phyloP scores from a whole-genome alignment of 2,888 invertebrate genomes.

The Drosophila histrio region DNA sequence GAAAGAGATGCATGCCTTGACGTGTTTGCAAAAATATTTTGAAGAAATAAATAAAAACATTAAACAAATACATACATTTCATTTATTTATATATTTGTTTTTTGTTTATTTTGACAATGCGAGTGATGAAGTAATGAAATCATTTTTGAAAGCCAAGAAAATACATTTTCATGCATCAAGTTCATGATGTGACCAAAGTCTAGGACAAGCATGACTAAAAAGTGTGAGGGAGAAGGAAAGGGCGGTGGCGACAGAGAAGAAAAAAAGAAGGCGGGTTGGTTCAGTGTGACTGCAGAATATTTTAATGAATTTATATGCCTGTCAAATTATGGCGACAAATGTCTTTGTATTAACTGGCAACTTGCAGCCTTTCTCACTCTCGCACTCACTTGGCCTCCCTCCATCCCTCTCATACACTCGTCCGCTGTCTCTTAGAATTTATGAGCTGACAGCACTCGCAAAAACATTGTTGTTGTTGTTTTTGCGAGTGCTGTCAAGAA shows the following conservation, averaged over 20 bases:
- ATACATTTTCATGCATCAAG: conserved; percentile 70
- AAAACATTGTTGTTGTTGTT: too few relatives aligned
- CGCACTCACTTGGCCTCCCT: not conserved
- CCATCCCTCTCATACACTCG: not conserved
- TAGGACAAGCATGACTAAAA: conserved; percentile 11
- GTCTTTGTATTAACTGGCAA: conserved; percentile 54
- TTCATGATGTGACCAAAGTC: conserved; percentile 50
- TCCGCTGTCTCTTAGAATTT: conserved; percentile 23
- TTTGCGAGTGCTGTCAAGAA: too few relatives aligned
- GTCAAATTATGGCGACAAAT: conserved; percentile 68
- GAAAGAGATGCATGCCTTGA: conserved; percentile 44
- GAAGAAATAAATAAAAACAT: conserved; percentile 52
- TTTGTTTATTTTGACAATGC: conserved; percentile 56
- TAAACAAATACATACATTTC: conserved; percentile 24
- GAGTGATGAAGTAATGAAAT: conserved; percentile 72
- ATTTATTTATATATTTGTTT: conserved; percentile 20
- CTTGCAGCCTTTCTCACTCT: not conserved
- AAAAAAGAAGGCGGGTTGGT: not conserved
- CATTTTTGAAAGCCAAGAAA: conserved; percentile 55
- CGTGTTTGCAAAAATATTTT: conserved; percentile 72
- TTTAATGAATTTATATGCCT: conserved; percentile 63
- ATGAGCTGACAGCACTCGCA: conserved; percentile 36
- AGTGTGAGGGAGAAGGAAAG: not conserved
- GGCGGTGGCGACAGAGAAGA: not conserved
- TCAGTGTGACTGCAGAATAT: conserved; percentile 18